Percentiles rank a stretch among this genome's conserved stretches.
Evolutionary conservation across 2,797 vertebrate genomes (phyloP).

Genomic region (Nothura maculosa): DNA sequence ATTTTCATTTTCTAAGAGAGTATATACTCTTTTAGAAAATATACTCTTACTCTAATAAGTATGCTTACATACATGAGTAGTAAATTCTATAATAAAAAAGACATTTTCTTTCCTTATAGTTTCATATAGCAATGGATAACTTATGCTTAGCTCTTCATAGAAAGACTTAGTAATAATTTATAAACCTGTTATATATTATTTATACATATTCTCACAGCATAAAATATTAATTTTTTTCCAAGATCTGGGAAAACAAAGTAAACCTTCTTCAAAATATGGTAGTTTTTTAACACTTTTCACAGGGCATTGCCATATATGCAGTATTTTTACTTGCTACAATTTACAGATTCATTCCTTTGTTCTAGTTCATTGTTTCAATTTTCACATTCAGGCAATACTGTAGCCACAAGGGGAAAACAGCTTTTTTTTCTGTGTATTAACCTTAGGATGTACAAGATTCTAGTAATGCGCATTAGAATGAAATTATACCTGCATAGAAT

Average conservation of each 20-base stretch:
- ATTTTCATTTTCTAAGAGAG: no score
- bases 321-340: neutral
- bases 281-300: neutral
- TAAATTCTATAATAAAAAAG: slow-evolving; percentile 11
- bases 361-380: neutral
- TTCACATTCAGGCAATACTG: neutral
- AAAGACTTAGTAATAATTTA: slow-evolving; percentile 55
- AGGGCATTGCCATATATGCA: neutral
- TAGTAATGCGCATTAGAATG: neutral
- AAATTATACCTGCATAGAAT: neutral
- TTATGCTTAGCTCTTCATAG: slow-evolving; percentile 15
- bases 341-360: neutral
- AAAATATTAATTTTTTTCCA: slow-evolving; percentile 53
- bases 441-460: neutral
- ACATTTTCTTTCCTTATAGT: slow-evolving; percentile 15
- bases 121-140: neutral
- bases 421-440: neutral
- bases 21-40: neutral
- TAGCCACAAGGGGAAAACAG: neutral
- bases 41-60: neutral
- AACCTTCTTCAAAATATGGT: neutral
- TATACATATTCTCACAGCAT: neutral
- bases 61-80: neutral
- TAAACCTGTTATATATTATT: slow-evolving; percentile 25
- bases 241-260: slow-evolving; percentile 16